phyloP scores from a whole-genome alignment of 2,888 invertebrate genomes.

The Chrysomela aeneicollis region DNA sequence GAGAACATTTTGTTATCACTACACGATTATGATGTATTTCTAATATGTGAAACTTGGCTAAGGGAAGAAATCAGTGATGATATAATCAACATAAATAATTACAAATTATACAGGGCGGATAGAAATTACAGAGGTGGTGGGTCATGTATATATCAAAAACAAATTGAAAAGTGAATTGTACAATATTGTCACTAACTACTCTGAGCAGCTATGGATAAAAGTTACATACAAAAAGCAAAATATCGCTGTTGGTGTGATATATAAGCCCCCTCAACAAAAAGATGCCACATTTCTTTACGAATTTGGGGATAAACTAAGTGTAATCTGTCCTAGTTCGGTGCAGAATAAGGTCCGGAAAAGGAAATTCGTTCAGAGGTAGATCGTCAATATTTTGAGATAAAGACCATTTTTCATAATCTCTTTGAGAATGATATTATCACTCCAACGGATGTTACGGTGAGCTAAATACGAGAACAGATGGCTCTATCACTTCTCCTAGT shows the following conservation, averaged over 20 bases:
- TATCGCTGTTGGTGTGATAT: not conserved
- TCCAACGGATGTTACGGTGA: too few species aligned
- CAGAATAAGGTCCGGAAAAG: too few species aligned
- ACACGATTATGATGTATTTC: not conserved
- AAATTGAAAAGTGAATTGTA: not conserved
- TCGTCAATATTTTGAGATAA: too few species aligned
- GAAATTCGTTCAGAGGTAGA: too few species aligned
- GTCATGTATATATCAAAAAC: not conserved
- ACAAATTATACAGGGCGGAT: not conserved
- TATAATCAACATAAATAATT: not conserved
- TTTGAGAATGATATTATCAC: too few species aligned
- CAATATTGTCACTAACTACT: not conserved
- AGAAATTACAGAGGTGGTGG: not conserved
- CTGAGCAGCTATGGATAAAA: not conserved
- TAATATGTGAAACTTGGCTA: not conserved
- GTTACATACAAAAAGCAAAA: not conserved
- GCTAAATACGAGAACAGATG: too few species aligned
- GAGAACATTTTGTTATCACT: not conserved
- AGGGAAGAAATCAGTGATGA: not conserved
- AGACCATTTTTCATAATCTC: too few species aligned
- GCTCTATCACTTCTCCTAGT: too few species aligned
- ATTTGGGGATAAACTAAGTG: not conserved
- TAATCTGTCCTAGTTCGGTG: not conserved
- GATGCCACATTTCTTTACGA: not conserved
- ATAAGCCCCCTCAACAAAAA: not conserved